phyloP scores from a whole-genome alignment of 2,888 invertebrate genomes.

The Hymenopus coronatus region DNA sequence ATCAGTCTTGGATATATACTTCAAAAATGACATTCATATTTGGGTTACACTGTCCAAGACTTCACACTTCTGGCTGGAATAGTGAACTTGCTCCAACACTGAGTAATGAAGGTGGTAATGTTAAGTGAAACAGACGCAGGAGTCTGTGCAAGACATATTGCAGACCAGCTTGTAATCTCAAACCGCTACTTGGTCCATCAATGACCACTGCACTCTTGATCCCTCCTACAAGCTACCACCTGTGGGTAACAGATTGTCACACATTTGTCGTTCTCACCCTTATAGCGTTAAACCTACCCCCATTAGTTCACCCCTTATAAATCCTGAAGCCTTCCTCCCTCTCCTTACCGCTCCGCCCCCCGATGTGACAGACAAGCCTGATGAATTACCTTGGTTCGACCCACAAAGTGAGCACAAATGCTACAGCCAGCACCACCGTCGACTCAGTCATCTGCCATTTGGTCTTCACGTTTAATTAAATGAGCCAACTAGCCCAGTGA shows the following conservation, averaged over 20 bases:
- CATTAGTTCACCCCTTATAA: conserved; percentile 22
- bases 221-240: neutral
- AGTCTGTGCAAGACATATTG: neutral
- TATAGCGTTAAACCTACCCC: conserved; percentile 22
- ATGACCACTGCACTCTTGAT: neutral
- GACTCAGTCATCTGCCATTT: neutral
- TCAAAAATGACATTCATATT: no score
- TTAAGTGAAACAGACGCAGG: neutral
- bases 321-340: conserved; percentile 4
- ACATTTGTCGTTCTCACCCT: conserved; percentile 21
- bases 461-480: neutral
- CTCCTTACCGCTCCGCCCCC: conserved; percentile 7
- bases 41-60: no score
- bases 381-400: conserved; percentile 12
- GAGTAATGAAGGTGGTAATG: no score
- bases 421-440: neutral
- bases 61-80: no score
- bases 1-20: no score
- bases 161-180: neutral
- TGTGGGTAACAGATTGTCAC: conserved; percentile 21
- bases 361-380: conserved; percentile 8
- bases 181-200: neutral
- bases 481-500: neutral
- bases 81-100: no score
- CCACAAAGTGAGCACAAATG: neutral